A percentile compares a stretch with the other conserved stretches of the same genome.
These are phyloP conservation scores for Umimayanthus kanabou DNA, from an alignment of 92 coral and sea anemone species.

Conservation along the genomic window DNA sequence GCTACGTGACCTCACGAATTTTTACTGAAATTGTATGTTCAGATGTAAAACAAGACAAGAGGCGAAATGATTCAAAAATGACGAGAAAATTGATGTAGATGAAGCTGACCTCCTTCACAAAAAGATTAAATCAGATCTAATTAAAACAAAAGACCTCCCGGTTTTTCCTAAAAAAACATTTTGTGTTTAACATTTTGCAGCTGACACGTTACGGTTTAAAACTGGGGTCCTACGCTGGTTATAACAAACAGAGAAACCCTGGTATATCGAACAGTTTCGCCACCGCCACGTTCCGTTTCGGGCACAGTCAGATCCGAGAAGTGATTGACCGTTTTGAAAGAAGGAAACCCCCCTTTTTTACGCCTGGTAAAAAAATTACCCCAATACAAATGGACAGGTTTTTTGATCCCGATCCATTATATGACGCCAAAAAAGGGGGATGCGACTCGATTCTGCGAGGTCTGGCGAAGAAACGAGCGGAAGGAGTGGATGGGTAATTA, in stretches of 20 bases:
- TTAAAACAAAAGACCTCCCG: too few relatives aligned
- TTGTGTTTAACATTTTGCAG: constrained; percentile 4
- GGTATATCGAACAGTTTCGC: constrained; percentile 30
- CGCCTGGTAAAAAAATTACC: not conserved
- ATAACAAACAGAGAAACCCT: not conserved
- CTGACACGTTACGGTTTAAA: not conserved
- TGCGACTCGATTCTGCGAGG: constrained; percentile 39
- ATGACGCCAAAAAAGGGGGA: not conserved
- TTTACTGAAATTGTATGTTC: too few relatives aligned
- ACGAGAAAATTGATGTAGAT: too few relatives aligned
- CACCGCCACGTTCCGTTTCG: constrained; percentile 37
- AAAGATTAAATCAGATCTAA: too few relatives aligned
- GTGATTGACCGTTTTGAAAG: constrained; percentile 21
- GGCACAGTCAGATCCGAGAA: constrained; percentile 40
- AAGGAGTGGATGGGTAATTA: constrained; percentile 37
- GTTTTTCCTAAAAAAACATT: too few relatives aligned
- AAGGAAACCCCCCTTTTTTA: not conserved
- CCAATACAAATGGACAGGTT: constrained; percentile 36
- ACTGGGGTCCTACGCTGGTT: not conserved
- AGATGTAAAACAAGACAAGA: too few relatives aligned
- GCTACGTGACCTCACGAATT: too few relatives aligned
- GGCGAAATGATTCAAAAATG: too few relatives aligned
- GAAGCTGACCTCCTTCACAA: too few relatives aligned
- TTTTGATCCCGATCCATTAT: constrained; percentile 32
- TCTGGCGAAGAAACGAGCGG: constrained; percentile 15